A percentile compares a stretch with the other conserved stretches of the same genome.
Conservation (phyloP, 35 echinoderm and acorn worm genomes). For the Hemicentrotus pulcherrimus region DNA sequence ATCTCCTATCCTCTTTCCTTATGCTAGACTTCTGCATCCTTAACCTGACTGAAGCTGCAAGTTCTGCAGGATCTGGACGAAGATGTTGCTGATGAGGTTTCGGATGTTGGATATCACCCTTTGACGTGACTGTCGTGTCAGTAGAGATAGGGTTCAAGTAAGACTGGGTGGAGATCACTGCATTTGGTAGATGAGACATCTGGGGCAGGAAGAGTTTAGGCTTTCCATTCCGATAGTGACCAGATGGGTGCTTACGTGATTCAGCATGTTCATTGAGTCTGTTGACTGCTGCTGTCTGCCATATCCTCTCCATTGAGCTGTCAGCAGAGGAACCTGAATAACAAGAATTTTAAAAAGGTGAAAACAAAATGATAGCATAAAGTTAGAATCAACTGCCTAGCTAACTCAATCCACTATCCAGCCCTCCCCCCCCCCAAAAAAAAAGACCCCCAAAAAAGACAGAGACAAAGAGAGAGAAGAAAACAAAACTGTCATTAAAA, state of each 20-base stretch:
- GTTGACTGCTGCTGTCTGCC: conserved; percentile 32
- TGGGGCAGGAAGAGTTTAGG: conserved; percentile 42
- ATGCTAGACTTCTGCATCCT: conserved; percentile 64
- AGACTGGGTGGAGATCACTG: conserved; percentile 54
- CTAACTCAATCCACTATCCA: too few relatives aligned
- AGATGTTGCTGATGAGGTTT: not conserved
- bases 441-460: too few relatives aligned
- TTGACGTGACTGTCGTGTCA: not conserved
- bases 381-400: too few relatives aligned
- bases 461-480: too few relatives aligned
- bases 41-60: conserved; percentile 63
- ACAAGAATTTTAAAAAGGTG: not conserved
- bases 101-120: not conserved
- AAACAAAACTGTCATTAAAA: too few relatives aligned
- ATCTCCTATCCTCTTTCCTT: conserved; percentile 85
- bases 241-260: conserved; percentile 9
- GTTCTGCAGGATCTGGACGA: not conserved
- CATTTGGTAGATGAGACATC: conserved; percentile 57
- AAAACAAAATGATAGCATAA: not conserved
- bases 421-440: too few relatives aligned
- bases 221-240: not conserved
- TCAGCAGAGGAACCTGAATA: conserved; percentile 23
- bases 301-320: conserved; percentile 50
- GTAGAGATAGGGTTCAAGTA: conserved; percentile 41
- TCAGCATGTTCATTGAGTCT: conserved; percentile 36